Conservation (phyloP, 2,888 invertebrate species). For the Hylaea fasciaria region DNA sequence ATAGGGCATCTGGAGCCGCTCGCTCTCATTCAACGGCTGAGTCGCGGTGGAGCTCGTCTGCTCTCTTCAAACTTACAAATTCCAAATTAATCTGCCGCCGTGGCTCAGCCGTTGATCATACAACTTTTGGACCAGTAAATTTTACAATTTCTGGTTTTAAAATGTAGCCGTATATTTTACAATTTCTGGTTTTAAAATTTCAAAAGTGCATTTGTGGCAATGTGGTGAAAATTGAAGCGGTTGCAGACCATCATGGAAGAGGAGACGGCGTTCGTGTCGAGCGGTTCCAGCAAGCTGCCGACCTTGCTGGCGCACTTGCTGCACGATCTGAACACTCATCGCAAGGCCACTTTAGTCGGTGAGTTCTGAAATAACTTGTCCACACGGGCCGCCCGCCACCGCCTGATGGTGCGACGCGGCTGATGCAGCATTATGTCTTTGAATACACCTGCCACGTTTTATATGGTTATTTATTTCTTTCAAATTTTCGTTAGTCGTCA, state of each 20-base stretch:
- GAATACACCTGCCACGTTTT: no score
- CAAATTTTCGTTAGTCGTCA: no score
- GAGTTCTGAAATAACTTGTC: conserved; percentile 45
- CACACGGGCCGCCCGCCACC: neutral
- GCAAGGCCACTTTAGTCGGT: conserved; percentile 91
- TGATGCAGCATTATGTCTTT: no score
- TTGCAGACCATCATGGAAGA: conserved; percentile 91
- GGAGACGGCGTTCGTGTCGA: conserved; percentile 93
- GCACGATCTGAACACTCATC: conserved; percentile 91
- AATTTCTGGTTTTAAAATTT: no score
- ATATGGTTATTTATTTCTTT: no score
- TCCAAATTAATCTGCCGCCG: conserved; percentile 2
- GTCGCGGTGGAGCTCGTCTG: conserved; percentile 10
- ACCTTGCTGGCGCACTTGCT: conserved; percentile 91
- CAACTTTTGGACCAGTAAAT: neutral
- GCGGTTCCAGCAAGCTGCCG: conserved; percentile 88
- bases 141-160: neutral
- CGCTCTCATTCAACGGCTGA: conserved; percentile 14
- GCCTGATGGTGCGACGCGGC: neutral
- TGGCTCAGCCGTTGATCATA: conserved; percentile 19
- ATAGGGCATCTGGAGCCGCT: neutral
- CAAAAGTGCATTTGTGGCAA: no score
- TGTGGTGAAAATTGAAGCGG: no score
- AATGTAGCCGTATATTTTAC: no score
- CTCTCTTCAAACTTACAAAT: neutral